Conservation (phyloP, 2,113 vertebrate species). For the Synodontis membranacea region DNA sequence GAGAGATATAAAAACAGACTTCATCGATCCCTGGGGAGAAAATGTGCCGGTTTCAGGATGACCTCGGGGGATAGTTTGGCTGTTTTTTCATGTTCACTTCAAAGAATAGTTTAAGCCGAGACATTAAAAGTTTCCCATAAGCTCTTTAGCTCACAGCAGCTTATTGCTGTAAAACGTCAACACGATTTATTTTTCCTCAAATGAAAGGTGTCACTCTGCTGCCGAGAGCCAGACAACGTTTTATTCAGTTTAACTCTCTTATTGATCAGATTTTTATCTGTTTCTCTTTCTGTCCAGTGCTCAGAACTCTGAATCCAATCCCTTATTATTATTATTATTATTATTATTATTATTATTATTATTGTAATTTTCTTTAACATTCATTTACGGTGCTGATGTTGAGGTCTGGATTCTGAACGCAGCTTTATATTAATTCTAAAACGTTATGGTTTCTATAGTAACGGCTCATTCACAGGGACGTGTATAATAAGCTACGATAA, state of each 20-base stretch:
- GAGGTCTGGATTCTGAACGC: not conserved
- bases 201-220: not conserved
- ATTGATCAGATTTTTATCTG: not conserved
- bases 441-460: not conserved
- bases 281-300: not conserved
- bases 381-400: not conserved
- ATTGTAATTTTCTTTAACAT: not conserved
- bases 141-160: not conserved
- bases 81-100: constrained; percentile 8
- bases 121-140: not conserved
- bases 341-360: too few relatives aligned
- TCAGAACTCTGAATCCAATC: not conserved
- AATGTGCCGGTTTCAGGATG: not conserved
- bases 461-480: not conserved
- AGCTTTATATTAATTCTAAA: not conserved
- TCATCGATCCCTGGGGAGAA: not conserved
- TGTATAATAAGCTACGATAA: too few relatives aligned
- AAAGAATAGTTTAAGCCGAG: not conserved
- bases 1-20: not conserved
- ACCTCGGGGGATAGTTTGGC: not conserved
- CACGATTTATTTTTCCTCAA: not conserved
- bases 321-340: too few relatives aligned
- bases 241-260: not conserved
- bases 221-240: not conserved
- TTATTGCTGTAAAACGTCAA: not conserved